A percentile compares a stretch with the other conserved stretches of the same genome.
phyloP scores from a whole-genome alignment of 2,888 invertebrate genomes.

The Acleris sparsana region DNA sequence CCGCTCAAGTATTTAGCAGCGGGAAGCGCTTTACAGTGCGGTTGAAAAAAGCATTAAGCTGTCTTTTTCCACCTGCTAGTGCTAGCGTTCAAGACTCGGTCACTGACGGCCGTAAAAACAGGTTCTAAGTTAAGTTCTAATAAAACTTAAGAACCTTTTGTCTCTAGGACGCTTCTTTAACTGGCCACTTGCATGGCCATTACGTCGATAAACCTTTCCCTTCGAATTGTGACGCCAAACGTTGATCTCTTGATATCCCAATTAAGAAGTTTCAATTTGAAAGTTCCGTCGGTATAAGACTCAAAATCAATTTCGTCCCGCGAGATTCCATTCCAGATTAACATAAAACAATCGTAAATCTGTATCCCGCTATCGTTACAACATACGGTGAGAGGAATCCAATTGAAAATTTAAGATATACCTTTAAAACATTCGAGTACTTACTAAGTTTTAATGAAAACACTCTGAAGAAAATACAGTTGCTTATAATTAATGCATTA shows the following conservation, averaged over 20 bases:
- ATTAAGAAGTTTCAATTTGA: slow-evolving; percentile 12
- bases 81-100: neutral
- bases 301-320: slow-evolving; percentile 24
- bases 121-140: no score
- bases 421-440: neutral
- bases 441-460: no score
- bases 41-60: neutral
- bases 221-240: neutral
- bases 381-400: slow-evolving; percentile 25
- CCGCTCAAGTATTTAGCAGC: slow-evolving; percentile 59
- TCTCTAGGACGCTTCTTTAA: neutral
- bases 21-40: neutral
- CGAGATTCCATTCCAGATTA: slow-evolving; percentile 23
- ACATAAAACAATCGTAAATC: slow-evolving; percentile 34
- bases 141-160: no score
- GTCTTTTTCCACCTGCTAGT: no score
- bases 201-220: neutral
- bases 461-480: no score
- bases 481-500: neutral
- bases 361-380: slow-evolving; percentile 19
- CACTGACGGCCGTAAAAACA: neutral
- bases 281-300: slow-evolving; percentile 21
- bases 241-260: neutral
- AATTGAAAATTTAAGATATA: slow-evolving; percentile 14
- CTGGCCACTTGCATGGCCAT: neutral